Conservation (phyloP, 2,888 invertebrate species). For the Nysson spinosus region DNA sequence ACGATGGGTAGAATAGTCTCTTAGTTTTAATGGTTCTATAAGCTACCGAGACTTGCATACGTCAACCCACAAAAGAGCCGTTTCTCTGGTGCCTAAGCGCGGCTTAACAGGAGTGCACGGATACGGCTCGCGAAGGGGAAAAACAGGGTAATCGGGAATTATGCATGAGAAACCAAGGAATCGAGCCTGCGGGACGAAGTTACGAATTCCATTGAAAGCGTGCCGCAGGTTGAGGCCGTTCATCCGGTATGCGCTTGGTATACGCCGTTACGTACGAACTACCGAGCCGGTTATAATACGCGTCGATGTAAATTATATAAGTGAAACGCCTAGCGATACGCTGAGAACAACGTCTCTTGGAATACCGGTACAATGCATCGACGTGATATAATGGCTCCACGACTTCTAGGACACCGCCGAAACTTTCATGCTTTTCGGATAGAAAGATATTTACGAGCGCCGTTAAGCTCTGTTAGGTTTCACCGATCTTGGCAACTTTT, state of each 20-base stretch:
- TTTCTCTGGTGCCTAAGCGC: neutral
- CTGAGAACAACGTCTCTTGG: slow-evolving; percentile 5
- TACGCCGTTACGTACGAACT: slow-evolving; percentile 35
- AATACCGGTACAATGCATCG: slow-evolving; percentile 32
- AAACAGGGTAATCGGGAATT: slow-evolving; percentile 33
- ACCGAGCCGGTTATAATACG: slow-evolving; percentile 49
- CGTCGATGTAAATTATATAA: slow-evolving; percentile 54
- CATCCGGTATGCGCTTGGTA: slow-evolving; percentile 50
- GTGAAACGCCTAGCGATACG: slow-evolving; percentile 43
- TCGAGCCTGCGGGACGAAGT: slow-evolving; percentile 31
- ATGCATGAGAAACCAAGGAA: slow-evolving; percentile 42
- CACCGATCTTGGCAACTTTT: neutral
- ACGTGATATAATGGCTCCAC: slow-evolving; percentile 34
- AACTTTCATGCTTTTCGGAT: slow-evolving; percentile 30
- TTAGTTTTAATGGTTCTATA: slow-evolving; percentile 4
- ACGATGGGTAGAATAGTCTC: slow-evolving; percentile 13
- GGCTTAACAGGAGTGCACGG: slow-evolving; percentile 4
- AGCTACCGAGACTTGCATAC: neutral
- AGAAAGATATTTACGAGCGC: slow-evolving; percentile 20
- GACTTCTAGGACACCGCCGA: slow-evolving; percentile 19
- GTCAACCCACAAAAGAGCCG: neutral
- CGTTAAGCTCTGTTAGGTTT: neutral
- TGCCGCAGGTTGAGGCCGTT: slow-evolving; percentile 18
- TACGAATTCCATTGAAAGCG: slow-evolving; percentile 45
- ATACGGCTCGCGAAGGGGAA: slow-evolving; percentile 6